Conservation (phyloP, 2,888 invertebrate genomes). For the Chironomus tentans region DNA sequence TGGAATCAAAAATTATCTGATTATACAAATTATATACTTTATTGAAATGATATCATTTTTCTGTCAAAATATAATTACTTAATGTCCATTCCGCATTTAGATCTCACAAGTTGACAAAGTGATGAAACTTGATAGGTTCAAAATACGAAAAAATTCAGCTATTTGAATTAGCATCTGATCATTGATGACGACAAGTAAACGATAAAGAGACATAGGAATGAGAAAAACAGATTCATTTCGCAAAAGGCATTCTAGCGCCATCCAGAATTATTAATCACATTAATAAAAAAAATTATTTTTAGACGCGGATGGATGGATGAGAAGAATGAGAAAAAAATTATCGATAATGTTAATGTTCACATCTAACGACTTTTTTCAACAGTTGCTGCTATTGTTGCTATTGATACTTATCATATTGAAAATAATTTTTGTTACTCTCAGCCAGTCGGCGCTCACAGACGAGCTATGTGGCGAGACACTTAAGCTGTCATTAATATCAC, state of each 20-base stretch:
- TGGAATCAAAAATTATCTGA: too few relatives aligned
- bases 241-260: conserved; percentile 2
- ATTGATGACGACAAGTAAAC: neutral
- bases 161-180: too few relatives aligned
- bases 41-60: too few relatives aligned
- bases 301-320: neutral
- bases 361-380: neutral
- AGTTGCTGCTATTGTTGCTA: too few relatives aligned
- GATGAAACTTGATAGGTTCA: too few relatives aligned
- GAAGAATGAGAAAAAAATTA: neutral
- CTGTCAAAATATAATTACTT: too few relatives aligned
- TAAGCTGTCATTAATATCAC: conserved; percentile 19
- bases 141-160: too few relatives aligned
- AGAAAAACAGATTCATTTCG: neutral
- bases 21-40: too few relatives aligned
- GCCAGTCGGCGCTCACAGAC: conserved; percentile 1
- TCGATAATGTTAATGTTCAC: neutral
- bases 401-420: neutral
- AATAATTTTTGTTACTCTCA: neutral
- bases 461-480: conserved; percentile 12
- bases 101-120: too few relatives aligned
- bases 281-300: neutral
- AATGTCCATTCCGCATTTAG: too few relatives aligned
- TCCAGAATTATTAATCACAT: neutral
- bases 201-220: neutral